Evolutionary conservation across 2,888 invertebrate species (phyloP), one percentile per base, ranked within the genome.

Genomic region (Phengaris arion): DNA sequence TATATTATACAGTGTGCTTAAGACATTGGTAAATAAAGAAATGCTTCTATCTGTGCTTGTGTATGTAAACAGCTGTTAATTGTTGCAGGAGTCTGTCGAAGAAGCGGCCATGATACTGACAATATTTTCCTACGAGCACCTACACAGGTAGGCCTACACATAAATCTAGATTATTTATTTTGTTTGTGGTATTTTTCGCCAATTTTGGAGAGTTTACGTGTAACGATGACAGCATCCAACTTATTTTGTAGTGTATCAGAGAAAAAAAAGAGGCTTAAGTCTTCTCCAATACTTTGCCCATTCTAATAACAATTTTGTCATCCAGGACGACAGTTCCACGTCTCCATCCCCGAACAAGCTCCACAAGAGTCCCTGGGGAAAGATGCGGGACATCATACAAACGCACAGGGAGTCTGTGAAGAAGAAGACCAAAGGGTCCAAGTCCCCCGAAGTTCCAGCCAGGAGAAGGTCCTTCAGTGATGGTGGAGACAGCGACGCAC

Each of bases 311-410:
- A 35, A 59, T 72, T 46, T n/a, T 70, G 64, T 76, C n/a, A 15
- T 5, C 22, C 81, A 94, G 94, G 93, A 94, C 46, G 94, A 94
- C 80, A 94, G 93, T 76, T 92, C 92, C 48, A 92, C 94, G 0
- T 93, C 92, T 0, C 92, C 93, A 0, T 94, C 94, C 1, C 91
- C 93, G 2, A 94, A 94, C 81, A 94, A 94, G 79, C 87, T 92
- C 13, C 94, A 94, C 85, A 95, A 95, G 84, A 96, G 95, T n/a
- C 95, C 96, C 0, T 97, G 97, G 96, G 95, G 95, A 0, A 96
- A 96, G 87, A 96, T 97, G 92, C 95, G 96, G 79, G 96, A 96
- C 82, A 96, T 97, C 76, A 96, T 97, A 78, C 96, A 96, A 83
- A 96, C 96, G 0, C 94, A 95, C 75, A 94, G 95, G 78, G 96